Conservation (phyloP, 2,797 vertebrate species). For the Zonotrichia albicollis region DNA sequence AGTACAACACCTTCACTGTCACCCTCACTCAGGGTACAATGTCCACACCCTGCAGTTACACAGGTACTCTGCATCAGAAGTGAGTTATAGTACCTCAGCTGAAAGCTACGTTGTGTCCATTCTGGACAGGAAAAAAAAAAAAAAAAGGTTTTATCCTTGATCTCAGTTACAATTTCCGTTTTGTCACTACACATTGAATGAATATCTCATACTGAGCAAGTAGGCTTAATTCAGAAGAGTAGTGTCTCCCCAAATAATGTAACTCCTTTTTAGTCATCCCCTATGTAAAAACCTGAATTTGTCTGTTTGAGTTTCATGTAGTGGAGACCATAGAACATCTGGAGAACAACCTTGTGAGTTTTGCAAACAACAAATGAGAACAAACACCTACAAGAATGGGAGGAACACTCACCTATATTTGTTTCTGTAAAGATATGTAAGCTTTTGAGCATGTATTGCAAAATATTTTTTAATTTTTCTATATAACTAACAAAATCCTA, state of each 20-base stretch:
- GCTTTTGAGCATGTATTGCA: background rate
- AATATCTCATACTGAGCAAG: background rate
- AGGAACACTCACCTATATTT: background rate
- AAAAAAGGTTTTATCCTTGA: background rate
- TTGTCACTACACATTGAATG: background rate
- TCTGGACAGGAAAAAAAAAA: background rate
- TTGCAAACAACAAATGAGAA: background rate
- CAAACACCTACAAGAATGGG: background rate
- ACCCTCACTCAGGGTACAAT: background rate
- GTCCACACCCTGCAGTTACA: background rate
- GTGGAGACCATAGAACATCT: background rate
- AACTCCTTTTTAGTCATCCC: background rate
- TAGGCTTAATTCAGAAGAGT: background rate
- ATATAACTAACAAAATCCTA: background rate
- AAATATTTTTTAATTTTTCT: background rate
- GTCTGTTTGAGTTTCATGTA: background rate
- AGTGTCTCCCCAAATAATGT: background rate
- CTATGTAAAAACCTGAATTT: background rate
- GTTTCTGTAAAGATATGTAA: background rate
- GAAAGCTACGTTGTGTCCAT: rapidly evolving
- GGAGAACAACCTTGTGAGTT: background rate
- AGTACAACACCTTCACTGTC: background rate
- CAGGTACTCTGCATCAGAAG: background rate
- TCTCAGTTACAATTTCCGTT: background rate
- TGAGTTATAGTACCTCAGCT: background rate